Evolutionary conservation across 2,888 invertebrate species (phyloP).

Genomic region (Chalcis sispes): DNA sequence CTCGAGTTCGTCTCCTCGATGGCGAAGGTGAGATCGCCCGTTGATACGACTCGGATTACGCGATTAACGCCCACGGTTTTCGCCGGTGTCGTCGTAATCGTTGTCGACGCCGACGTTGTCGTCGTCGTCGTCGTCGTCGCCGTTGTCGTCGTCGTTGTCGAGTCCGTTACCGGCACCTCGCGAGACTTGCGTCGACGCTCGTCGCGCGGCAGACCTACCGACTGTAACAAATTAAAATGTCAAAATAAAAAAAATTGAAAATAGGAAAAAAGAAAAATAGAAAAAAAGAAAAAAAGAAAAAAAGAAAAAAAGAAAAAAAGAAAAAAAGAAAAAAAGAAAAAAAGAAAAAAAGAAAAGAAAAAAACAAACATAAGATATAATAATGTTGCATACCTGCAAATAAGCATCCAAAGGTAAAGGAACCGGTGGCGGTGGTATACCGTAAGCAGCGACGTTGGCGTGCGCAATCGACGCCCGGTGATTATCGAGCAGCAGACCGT

Average conservation of each 20-base stretch:
- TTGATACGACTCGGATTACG: constrained; percentile 93
- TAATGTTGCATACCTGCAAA: constrained; percentile 78
- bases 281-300: too few relatives aligned
- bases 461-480: constrained; percentile 73
- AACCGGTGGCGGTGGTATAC: constrained; percentile 81
- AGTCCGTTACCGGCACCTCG: constrained; percentile 74
- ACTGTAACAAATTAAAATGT: constrained; percentile 58
- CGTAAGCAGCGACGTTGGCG: constrained; percentile 81
- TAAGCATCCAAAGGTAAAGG: constrained; percentile 81
- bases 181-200: constrained; percentile 84
- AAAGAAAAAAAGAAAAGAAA: neutral
- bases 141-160: constrained; percentile 60
- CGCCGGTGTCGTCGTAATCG: constrained; percentile 78
- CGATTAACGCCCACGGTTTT: constrained; percentile 93
- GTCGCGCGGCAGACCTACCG: constrained; percentile 82
- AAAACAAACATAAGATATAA: too few relatives aligned
- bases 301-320: too few relatives aligned
- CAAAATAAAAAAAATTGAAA: too few relatives aligned
- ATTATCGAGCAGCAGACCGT: constrained; percentile 77
- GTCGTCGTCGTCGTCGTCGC: constrained; percentile 59
- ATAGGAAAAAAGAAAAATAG: too few relatives aligned
- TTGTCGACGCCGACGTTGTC: constrained; percentile 67
- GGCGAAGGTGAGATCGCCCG: constrained; percentile 91
- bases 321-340: too few relatives aligned
- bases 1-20: constrained; percentile 80